A percentile compares a stretch with the other conserved stretches of the same genome.
phyloP scores from a whole-genome alignment of 2,797 vertebrate genomes.

The Gallinago stenura region DNA sequence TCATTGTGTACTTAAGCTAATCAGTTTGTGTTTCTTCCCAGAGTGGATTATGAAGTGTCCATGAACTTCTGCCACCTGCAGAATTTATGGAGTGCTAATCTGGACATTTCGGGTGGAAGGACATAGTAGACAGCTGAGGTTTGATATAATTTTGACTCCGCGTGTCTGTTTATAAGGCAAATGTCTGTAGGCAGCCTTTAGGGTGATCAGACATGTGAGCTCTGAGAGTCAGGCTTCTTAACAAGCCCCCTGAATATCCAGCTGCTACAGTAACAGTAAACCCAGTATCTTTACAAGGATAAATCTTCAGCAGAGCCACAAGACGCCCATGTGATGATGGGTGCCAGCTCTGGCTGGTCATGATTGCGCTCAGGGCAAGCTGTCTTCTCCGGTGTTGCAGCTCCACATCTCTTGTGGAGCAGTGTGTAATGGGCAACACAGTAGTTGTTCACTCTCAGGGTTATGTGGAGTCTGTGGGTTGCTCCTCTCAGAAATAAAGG shows the following conservation, averaged over 20 bases:
- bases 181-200: neutral
- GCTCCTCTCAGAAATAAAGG: neutral
- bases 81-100: neutral
- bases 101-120: neutral
- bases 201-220: neutral
- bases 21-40: neutral
- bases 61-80: neutral
- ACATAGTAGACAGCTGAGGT: neutral
- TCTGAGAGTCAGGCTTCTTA: neutral
- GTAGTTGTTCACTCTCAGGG: neutral
- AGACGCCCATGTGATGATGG: accelerated
- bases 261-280: neutral
- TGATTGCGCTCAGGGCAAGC: neutral
- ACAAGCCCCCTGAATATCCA: neutral
- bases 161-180: neutral
- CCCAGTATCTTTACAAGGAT: neutral
- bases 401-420: neutral
- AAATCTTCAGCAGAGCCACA: neutral
- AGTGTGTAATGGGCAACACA: accelerated
- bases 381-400: neutral
- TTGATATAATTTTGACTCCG: neutral
- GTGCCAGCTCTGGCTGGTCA: accelerated
- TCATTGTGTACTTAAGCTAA: neutral
- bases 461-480: neutral
- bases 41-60: neutral